phyloP scores from a whole-genome alignment of 2,113 vertebrate genomes.

The Pogona vitticeps region DNA sequence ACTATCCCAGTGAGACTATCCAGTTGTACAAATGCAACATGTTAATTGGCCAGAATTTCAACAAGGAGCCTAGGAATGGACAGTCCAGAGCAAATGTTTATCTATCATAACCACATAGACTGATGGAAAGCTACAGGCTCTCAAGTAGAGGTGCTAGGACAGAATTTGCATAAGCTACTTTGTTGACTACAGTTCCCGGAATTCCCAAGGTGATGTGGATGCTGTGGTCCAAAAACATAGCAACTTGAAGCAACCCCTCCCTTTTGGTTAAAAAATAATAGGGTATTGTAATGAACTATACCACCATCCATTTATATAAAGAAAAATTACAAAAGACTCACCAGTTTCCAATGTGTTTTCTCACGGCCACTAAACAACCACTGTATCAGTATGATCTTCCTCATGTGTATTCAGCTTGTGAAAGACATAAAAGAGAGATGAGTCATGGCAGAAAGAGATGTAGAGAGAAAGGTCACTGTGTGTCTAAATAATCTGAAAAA shows the following conservation, averaged over 20 bases:
- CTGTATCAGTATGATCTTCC: not conserved
- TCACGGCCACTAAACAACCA: not conserved
- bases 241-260: too few relatives aligned
- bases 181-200: too few relatives aligned
- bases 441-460: constrained; percentile 16
- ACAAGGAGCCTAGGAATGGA: not conserved
- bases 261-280: too few relatives aligned
- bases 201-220: too few relatives aligned
- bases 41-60: not conserved
- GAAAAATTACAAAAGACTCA: not conserved
- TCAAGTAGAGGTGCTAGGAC: not conserved
- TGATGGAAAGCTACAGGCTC: not conserved
- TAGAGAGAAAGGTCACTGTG: constrained; percentile 16
- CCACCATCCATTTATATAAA: not conserved
- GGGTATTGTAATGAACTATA: not conserved
- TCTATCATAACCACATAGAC: not conserved
- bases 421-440: constrained; percentile 15
- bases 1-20: not conserved
- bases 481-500: constrained; percentile 14
- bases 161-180: too few relatives aligned
- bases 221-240: too few relatives aligned
- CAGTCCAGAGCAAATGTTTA: not conserved
- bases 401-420: not conserved
- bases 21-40: not conserved
- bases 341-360: not conserved